Conservation (phyloP, 1,140 invertebrate species). For the Linepithema humile region DNA sequence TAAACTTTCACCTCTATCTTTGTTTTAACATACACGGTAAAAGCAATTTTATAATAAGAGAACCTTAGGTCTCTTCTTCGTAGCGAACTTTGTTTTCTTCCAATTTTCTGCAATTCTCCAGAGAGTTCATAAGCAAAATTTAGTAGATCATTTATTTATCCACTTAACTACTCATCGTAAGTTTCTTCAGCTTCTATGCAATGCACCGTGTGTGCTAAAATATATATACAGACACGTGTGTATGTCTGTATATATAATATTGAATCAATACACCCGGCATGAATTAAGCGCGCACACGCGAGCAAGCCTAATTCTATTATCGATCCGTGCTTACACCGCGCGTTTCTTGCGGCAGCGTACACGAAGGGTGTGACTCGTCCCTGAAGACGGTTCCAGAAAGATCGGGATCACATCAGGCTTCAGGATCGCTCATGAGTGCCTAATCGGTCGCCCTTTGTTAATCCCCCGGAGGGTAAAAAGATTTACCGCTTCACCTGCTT, state of each 20-base stretch:
- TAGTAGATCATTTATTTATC: background rate
- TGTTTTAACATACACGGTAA: background rate
- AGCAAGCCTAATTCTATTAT: constrained; percentile 28
- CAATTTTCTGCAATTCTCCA: background rate
- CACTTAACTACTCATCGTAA: background rate
- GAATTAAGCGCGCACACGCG: background rate
- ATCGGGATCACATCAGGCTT: constrained; percentile 62
- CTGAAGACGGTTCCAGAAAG: constrained; percentile 65
- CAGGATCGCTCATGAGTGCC: constrained; percentile 77
- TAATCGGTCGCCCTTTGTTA: constrained; percentile 82
- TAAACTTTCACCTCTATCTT: background rate
- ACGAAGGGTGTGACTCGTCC: constrained; percentile 43
- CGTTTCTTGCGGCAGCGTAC: constrained; percentile 14
- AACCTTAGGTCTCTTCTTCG: background rate
- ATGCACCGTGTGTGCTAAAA: background rate
- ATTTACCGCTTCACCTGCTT: constrained; percentile 81
- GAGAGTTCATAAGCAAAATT: background rate
- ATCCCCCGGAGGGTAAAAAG: constrained; percentile 80
- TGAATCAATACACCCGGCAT: background rate
- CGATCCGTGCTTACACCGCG: background rate
- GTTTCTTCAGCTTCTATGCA: background rate
- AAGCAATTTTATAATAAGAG: background rate
- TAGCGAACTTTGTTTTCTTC: too few relatives aligned
- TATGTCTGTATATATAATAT: background rate
- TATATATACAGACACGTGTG: background rate